These are phyloP conservation scores for Oceanodroma tethys DNA, from an alignment of 2,113 vertebrate species.

Conservation along the genomic window DNA sequence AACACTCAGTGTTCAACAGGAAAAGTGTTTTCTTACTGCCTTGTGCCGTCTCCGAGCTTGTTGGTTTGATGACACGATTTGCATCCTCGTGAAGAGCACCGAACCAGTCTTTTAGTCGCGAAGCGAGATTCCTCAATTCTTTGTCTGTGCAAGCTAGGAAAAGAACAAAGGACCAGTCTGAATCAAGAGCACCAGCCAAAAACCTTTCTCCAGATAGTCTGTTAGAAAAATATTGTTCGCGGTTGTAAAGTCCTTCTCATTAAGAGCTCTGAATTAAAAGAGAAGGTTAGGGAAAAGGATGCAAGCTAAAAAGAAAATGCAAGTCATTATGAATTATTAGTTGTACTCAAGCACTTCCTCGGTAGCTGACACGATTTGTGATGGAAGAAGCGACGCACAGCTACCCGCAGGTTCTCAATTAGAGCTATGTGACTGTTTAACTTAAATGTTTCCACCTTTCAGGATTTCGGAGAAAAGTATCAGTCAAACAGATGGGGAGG, in stretches of 20 bases:
- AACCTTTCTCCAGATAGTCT: background rate
- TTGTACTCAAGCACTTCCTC: background rate
- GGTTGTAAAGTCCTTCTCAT: background rate
- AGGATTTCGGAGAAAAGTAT: background rate
- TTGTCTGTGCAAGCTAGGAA: conserved; percentile 85
- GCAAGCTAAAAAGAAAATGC: background rate
- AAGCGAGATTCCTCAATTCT: conserved; percentile 87
- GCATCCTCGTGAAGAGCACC: conserved; percentile 91
- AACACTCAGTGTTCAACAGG: fast-evolving
- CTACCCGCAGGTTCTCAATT: background rate
- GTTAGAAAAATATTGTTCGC: background rate
- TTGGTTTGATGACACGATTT: conserved; percentile 88
- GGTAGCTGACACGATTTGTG: background rate
- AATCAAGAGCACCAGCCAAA: background rate
- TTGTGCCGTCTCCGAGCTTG: conserved; percentile 78
- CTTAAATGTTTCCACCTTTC: conserved; percentile 16
- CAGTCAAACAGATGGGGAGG: conserved; percentile 23
- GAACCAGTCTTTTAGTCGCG: conserved; percentile 94
- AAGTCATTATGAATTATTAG: background rate
- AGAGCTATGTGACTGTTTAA: background rate
- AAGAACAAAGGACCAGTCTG: conserved; percentile 49
- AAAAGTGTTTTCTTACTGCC: conserved; percentile 81
- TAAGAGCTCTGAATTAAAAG: background rate
- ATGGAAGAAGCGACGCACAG: background rate
- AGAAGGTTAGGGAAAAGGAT: background rate